Evolutionary conservation across 2,888 invertebrate species (phyloP).

Genomic region (Latrodectus hesperus): DNA sequence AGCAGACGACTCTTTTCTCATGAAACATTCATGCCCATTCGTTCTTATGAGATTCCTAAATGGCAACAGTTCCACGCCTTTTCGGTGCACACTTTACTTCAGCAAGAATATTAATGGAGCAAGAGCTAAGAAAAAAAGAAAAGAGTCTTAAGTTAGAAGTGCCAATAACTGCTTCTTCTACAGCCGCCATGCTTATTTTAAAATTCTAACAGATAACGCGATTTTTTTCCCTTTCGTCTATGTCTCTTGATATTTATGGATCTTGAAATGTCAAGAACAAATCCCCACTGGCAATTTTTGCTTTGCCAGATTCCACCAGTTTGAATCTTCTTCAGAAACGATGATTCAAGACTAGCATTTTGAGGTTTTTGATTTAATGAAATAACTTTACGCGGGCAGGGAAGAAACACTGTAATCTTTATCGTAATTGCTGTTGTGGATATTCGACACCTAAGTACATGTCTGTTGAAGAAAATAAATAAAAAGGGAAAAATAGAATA

Average conservation of each 20-base stretch:
- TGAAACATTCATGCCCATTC: constrained; percentile 48
- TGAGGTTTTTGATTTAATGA: neutral
- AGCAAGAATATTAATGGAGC: constrained; percentile 32
- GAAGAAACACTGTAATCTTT: neutral
- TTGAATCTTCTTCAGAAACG: neutral
- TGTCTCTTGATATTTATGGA: constrained; percentile 32
- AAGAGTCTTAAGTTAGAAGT: constrained; percentile 19
- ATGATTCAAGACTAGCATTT: neutral
- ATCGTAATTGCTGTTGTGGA: constrained; percentile 5
- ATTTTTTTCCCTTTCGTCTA: constrained; percentile 1
- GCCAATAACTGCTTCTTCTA: constrained; percentile 22
- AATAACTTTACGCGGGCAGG: neutral
- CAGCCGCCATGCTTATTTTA: constrained; percentile 3
- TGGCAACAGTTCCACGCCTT: constrained; percentile 16
- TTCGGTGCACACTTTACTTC: neutral
- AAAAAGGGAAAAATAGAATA: neutral
- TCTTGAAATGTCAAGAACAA: constrained; percentile 34
- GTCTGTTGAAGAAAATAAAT: neutral
- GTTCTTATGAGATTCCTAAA: constrained; percentile 34
- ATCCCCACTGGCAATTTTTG: constrained; percentile 1
- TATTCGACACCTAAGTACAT: neutral
- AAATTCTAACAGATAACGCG: constrained; percentile 35
- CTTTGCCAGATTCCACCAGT: neutral
- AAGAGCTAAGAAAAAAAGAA: constrained; percentile 7
- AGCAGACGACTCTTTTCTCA: constrained; percentile 16